A percentile compares a stretch with the other conserved stretches of the same genome.
Conservation (phyloP, 2,113 vertebrate species). For the Corythoichthys intestinalis region DNA sequence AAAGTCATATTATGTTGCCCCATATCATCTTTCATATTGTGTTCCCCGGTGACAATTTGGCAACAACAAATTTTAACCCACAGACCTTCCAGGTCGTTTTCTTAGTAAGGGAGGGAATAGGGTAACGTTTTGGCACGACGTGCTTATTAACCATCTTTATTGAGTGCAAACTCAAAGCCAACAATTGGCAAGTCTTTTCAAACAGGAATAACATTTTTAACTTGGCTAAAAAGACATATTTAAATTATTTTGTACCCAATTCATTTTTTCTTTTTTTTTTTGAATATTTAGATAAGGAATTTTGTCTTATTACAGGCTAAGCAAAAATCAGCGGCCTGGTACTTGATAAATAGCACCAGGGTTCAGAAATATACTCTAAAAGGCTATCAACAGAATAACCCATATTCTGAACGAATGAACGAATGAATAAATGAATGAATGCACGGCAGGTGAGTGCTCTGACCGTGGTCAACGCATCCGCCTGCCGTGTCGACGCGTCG, state of each 20-base stretch:
- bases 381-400: background rate
- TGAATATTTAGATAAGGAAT: too few relatives aligned
- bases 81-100: conserved; percentile 29
- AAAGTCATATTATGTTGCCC: conserved; percentile 1
- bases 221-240: too few relatives aligned
- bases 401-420: background rate
- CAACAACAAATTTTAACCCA: conserved; percentile 20
- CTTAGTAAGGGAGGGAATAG: background rate
- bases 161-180: background rate
- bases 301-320: conserved; percentile 24
- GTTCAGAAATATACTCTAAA: conserved; percentile 1
- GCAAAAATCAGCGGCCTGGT: conserved; percentile 8
- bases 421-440: too few relatives aligned
- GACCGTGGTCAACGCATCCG: too few relatives aligned
- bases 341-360: conserved; percentile 9
- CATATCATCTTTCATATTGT: too few relatives aligned
- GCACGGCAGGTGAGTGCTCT: too few relatives aligned
- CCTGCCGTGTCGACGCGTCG: too few relatives aligned
- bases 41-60: conserved; percentile 21
- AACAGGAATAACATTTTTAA: background rate
- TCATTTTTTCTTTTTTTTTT: too few relatives aligned
- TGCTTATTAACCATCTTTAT: background rate
- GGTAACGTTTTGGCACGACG: background rate
- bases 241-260: too few relatives aligned
- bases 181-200: background rate